These are phyloP conservation scores for Orthonyx spaldingii DNA, from an alignment of 2,113 vertebrate species.

Conservation along the genomic window DNA sequence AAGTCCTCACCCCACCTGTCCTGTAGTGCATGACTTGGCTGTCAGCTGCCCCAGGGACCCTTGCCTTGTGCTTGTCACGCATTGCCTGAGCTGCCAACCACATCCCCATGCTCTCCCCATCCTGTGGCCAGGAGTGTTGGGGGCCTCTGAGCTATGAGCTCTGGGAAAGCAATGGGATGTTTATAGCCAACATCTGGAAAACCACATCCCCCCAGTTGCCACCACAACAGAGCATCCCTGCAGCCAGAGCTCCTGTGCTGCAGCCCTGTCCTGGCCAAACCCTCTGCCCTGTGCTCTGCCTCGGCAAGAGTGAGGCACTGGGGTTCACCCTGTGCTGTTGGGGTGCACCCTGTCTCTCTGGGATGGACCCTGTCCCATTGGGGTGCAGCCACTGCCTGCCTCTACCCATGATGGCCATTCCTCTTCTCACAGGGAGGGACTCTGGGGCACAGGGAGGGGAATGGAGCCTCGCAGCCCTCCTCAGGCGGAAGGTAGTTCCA, in stretches of 20 bases:
- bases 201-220: accelerated
- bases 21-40: not conserved
- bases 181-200: not conserved
- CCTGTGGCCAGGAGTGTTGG: accelerated
- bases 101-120: not conserved
- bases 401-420: not conserved
- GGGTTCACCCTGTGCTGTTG: not conserved
- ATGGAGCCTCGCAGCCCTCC: not conserved
- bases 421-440: not conserved
- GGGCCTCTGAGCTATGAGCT: not conserved
- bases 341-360: not conserved
- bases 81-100: not conserved
- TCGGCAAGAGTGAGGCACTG: not conserved
- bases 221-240: not conserved
- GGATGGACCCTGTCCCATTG: not conserved
- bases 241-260: not conserved
- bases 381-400: not conserved
- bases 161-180: not conserved
- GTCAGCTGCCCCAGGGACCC: not conserved
- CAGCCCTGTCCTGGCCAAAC: not conserved
- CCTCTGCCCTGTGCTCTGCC: not conserved
- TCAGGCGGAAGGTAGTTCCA: not conserved
- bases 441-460: not conserved
- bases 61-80: accelerated
- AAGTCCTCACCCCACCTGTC: not conserved